Percentiles rank a stretch among this genome's conserved stretches.
Conservation (phyloP, 2,113 vertebrate genomes). For the Rhinogobius similis region DNA sequence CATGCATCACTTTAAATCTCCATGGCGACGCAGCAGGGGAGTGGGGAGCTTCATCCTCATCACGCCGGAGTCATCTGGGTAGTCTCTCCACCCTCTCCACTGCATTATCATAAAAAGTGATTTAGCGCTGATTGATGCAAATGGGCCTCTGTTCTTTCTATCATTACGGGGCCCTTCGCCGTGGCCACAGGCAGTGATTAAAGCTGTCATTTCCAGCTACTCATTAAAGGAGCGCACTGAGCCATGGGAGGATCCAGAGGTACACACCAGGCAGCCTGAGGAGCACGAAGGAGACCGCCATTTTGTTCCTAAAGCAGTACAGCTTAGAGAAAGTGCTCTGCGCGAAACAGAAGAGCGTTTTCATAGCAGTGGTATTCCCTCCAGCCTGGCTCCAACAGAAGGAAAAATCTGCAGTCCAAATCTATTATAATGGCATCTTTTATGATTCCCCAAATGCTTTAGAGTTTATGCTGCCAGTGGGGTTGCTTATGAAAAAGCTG, state of each 20-base stretch:
- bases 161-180: slow-evolving; percentile 96
- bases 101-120: slow-evolving; percentile 99
- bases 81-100: slow-evolving; percentile 88
- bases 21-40: slow-evolving; percentile 68
- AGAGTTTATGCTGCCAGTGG: slow-evolving; percentile 51
- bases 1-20: slow-evolving; percentile 83
- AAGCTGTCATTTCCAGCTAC: slow-evolving; percentile 99
- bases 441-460: slow-evolving; percentile 61
- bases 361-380: slow-evolving; percentile 58
- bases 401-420: slow-evolving; percentile 53
- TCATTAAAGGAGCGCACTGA: slow-evolving; percentile 91
- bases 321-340: slow-evolving; percentile 50
- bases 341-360: slow-evolving; percentile 44
- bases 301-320: slow-evolving; percentile 55
- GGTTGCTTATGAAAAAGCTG: slow-evolving; percentile 45
- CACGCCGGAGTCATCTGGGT: slow-evolving; percentile 89
- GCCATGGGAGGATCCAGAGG: slow-evolving; percentile 80
- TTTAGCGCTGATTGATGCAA: slow-evolving; percentile 99
- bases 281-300: slow-evolving; percentile 34
- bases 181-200: slow-evolving; percentile 99
- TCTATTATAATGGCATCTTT: slow-evolving; percentile 57
- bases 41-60: slow-evolving; percentile 84
- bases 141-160: slow-evolving; percentile 97
- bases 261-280: slow-evolving; percentile 64
- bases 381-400: slow-evolving; percentile 39